Base-by-base conservation (phyloP, 1,140 invertebrate species). In the Drosophila ambigua region DNA sequence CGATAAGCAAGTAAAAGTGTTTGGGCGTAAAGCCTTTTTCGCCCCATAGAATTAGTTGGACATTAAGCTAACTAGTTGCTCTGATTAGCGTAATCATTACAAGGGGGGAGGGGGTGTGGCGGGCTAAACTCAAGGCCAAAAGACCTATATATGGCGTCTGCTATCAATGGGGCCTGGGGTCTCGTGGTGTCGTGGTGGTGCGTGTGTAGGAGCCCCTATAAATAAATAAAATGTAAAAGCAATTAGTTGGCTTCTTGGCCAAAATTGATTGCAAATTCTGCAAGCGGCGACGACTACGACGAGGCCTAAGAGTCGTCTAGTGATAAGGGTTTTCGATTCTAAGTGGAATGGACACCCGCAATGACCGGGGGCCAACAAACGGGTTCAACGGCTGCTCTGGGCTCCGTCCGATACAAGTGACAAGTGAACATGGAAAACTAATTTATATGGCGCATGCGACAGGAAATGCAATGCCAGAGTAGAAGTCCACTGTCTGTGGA, bases 371-470 rank as follows among this genome's bases (percentile, higher is more conserved):
- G 35, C 35, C 35, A 39, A 5, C 60, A 80, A 80, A 85, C 72
- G 62, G 59, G 66, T 77, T 77, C 57, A 60, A 65, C 35, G 9
- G 35, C 35, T 39, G 35, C 4, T 39, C 72, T 77, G 76, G 66
- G 52, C 60, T 39, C 46, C 24, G 31, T 24, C 58, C 57, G 82
- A 87, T 85, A 87, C 63, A 88, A 72, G 66, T 88, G 82, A 88
- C 82, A 85, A 75, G 58, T 72, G 71, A 87, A 87, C 82, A 87
- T 79, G 83, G 72, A 87, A 87, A 87, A 87, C 82, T 87, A 87
- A 87, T 87, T 87, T 87, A 88, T 76, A 49, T 79, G 76, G 76
- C 77, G 74, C 81, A 80, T 71, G 74, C 74, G 58, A 80, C 68
- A 81, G 73, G 66, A 73, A 80, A 76, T 84, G 59, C 79, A 55